Conservation (phyloP, 1,140 invertebrate species). For the Pectinophora gossypiella region DNA sequence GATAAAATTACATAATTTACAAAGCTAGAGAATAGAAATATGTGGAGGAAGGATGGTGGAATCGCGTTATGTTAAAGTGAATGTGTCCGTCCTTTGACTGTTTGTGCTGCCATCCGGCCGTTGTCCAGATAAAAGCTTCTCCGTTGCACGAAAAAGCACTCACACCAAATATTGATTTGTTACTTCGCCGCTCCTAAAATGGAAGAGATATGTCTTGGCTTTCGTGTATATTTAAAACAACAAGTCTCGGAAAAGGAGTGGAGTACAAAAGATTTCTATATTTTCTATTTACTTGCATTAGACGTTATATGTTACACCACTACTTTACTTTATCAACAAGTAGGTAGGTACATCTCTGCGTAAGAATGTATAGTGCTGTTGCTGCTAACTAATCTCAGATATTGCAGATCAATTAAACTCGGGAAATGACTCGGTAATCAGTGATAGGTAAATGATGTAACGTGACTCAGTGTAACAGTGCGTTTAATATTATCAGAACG, state of each 20-base stretch:
- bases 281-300: no score
- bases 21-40: not conserved
- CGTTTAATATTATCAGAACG: constrained; percentile 2
- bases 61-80: constrained; percentile 63
- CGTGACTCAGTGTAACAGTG: not conserved
- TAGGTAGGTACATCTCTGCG: no score
- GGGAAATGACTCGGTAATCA: not conserved
- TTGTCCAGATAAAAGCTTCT: constrained; percentile 75
- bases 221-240: constrained; percentile 21
- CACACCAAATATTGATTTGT: constrained; percentile 74
- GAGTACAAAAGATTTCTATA: not conserved
- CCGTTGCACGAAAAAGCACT: constrained; percentile 74
- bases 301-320: no score
- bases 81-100: constrained; percentile 65
- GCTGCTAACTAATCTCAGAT: no score
- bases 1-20: not conserved
- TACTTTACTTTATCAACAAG: no score
- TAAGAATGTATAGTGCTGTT: no score
- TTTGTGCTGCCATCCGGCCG: constrained; percentile 64
- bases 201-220: constrained; percentile 41
- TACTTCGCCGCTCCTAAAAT: constrained; percentile 64
- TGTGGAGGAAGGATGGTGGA: not conserved
- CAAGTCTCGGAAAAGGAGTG: constrained; percentile 1
- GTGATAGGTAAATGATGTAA: not conserved
- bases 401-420: no score